Evolutionary conservation across 2,113 vertebrate genomes (phyloP), one percentile per base, ranked within the genome.

Genomic region (Sander vitreus): DNA sequence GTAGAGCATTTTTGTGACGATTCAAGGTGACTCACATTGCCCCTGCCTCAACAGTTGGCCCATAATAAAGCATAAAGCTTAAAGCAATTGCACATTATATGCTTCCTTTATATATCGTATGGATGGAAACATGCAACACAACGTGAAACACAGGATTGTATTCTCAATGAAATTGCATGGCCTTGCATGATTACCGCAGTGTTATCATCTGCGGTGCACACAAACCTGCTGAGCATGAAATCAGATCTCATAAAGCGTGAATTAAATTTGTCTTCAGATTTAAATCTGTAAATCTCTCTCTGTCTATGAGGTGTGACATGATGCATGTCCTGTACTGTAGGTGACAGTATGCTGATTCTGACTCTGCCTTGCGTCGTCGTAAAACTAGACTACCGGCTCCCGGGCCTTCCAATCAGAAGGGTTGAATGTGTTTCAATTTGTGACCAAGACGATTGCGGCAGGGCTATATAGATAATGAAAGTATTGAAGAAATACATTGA

Each of bases 151-250:
- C 70, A 48, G 19, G 58, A 45, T 68, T 69, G 73, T 50, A 33
- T 67, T 76, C 55, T 33, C 53, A 1, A 80, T 50, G 66, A 74
- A 77, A 86, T 76, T 73, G 48, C 48, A 50, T 48, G 71, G 57
- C 82, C 77, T 76, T 69, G 76, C 43, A 69, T 81, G 81, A 74
- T 85, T 73, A 78, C 79, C 18, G 65, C 55, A 25, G 23, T 30
- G 59, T 73, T 86, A 76, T 83, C 68, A 18, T 86, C 76, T n/a
- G 60, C 7, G n/a, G 10, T 2, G 80, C 78, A 23, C 81, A 73
- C 64, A 59, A 65, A 81, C 84, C 74, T 81, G 54, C 70, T 58
- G n/a, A 83, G 83, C 84, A 74, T 91, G 79, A 88, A 90, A 91
- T 89, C 84, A 85, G 60, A 88, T 90, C 70, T 72, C 69, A 84